phyloP scores from a whole-genome alignment of 1,140 invertebrate species.

The Lordiphosa mommai region DNA sequence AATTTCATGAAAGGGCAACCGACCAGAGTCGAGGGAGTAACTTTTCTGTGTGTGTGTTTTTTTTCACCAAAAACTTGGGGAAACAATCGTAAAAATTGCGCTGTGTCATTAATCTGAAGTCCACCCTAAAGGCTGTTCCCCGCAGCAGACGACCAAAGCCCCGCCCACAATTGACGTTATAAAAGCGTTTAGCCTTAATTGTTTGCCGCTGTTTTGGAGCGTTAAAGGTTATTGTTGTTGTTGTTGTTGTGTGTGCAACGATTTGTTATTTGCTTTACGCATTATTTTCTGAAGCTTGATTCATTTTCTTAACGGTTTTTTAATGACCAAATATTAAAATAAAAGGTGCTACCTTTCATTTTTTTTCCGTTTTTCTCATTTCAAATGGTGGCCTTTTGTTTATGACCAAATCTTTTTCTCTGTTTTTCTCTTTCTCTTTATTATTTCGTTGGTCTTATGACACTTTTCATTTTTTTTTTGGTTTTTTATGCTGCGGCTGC shows the following conservation, averaged over 20 bases:
- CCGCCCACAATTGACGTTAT: constrained; percentile 40
- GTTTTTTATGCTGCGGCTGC: constrained; percentile 8
- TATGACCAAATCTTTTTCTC: constrained; percentile 21
- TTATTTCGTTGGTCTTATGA: constrained; percentile 30
- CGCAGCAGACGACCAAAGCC: not conserved
- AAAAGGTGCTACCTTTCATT: constrained; percentile 38
- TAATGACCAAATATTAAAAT: constrained; percentile 57
- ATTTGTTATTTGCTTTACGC: constrained; percentile 48
- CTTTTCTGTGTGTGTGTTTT: too few relatives aligned
- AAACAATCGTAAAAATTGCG: constrained; percentile 57
- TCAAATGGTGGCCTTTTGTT: constrained; percentile 34
- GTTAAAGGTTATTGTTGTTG: constrained; percentile 50
- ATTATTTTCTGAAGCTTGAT: constrained; percentile 30
- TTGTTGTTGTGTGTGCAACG: constrained; percentile 24
- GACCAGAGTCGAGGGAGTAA: not conserved
- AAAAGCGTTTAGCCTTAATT: constrained; percentile 57
- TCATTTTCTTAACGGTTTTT: constrained; percentile 32
- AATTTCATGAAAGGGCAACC: constrained; percentile 45
- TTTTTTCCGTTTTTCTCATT: constrained; percentile 1
- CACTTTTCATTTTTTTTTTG: constrained; percentile 39
- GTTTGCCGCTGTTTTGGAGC: constrained; percentile 24
- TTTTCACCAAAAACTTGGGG: constrained; percentile 12
- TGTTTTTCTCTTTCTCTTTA: too few relatives aligned
- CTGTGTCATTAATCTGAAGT: constrained; percentile 53
- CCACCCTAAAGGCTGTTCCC: not conserved